These are phyloP conservation scores for Uromys caudimaculatus DNA, from an alignment of 2,797 vertebrate species.

Conservation along the genomic window DNA sequence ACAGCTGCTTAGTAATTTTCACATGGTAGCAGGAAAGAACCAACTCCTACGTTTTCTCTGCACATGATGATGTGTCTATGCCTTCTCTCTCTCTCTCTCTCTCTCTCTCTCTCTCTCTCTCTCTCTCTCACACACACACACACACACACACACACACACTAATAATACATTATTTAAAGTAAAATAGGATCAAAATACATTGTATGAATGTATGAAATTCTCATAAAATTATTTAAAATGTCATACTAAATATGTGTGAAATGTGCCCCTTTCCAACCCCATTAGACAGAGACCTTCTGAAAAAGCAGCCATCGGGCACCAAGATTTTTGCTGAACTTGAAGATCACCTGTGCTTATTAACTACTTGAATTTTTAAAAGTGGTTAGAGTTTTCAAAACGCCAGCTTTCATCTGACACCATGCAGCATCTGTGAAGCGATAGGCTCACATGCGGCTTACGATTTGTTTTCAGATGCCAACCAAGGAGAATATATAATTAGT, in stretches of 20 bases:
- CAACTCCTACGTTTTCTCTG: neutral
- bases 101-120: too few species aligned
- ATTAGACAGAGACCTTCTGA: neutral
- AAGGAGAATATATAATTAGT: slow-evolving; percentile 19
- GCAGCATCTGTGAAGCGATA: neutral
- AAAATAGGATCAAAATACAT: neutral
- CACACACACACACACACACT: neutral
- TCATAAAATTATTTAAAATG: neutral
- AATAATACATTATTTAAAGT: neutral
- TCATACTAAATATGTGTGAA: neutral
- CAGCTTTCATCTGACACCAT: neutral
- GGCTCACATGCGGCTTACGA: neutral
- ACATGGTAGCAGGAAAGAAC: neutral
- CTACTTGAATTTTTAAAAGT: neutral
- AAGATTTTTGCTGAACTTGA: neutral
- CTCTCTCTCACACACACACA: too few species aligned
- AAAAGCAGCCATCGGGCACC: neutral
- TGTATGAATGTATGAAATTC: neutral
- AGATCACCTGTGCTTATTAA: neutral
- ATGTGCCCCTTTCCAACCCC: accelerated
- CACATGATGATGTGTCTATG: neutral
- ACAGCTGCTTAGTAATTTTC: neutral
- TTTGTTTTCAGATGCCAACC: neutral
- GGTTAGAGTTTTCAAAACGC: neutral
- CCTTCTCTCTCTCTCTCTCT: too few species aligned